Percentiles rank a stretch among this genome's conserved stretches.
phyloP scores from a whole-genome alignment of 2,113 vertebrate species.

The Semnornis frantzii region DNA sequence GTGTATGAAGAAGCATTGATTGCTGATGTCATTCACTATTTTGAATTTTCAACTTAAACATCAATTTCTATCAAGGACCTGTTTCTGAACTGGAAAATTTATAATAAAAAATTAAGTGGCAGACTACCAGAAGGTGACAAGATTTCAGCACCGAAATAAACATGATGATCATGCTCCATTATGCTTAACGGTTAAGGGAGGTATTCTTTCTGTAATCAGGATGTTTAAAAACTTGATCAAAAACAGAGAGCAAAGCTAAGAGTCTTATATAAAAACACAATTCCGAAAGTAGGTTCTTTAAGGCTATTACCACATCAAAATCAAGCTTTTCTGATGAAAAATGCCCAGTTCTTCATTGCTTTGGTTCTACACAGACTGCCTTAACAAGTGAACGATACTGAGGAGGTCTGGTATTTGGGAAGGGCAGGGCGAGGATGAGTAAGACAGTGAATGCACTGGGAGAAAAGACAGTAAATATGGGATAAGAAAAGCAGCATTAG shows the following conservation, averaged over 20 bases:
- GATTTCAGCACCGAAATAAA: conserved; percentile 37
- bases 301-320: not conserved
- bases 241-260: conserved; percentile 23
- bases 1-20: not conserved
- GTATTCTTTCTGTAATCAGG: not conserved
- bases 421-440: not conserved
- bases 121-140: not conserved
- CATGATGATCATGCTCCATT: not conserved
- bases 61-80: not conserved
- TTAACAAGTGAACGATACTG: not conserved
- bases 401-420: not conserved
- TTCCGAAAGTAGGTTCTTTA: not conserved
- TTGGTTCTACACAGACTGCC: not conserved
- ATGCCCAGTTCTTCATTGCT: not conserved
- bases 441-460: not conserved
- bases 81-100: conserved; percentile 8
- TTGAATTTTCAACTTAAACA: not conserved
- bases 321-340: not conserved
- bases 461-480: not conserved
- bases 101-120: not conserved
- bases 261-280: not conserved
- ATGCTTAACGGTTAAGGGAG: not conserved
- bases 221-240: conserved; percentile 15
- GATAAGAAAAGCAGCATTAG: not conserved
- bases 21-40: not conserved